A percentile compares a stretch with the other conserved stretches of the same genome.
These are phyloP conservation scores for Brienomyrus brachyistius DNA, from an alignment of 2,113 vertebrate genomes.

Conservation along the genomic window DNA sequence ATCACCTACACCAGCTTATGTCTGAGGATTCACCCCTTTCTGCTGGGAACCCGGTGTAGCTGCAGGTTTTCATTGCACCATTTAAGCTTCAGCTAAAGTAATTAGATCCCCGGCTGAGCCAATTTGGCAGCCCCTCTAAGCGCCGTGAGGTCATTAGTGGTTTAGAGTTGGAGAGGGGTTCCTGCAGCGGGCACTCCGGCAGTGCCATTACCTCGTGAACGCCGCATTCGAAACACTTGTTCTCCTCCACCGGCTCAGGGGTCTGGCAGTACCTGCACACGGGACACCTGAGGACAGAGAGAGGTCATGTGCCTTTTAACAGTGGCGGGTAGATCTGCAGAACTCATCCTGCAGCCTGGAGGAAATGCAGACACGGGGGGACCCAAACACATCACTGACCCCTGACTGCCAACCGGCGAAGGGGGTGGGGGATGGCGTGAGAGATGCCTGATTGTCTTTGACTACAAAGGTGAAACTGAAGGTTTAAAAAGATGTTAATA, in stretches of 20 bases:
- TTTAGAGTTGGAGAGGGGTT: not conserved
- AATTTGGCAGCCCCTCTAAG: not conserved
- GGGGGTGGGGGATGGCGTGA: not conserved
- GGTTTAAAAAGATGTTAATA: not conserved
- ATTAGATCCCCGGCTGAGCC: not conserved
- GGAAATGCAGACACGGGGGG: not conserved
- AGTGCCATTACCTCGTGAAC: constrained; percentile 83
- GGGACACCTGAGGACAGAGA: constrained; percentile 73
- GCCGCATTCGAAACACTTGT: constrained; percentile 97
- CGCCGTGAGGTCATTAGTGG: not conserved
- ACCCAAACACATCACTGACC: not conserved
- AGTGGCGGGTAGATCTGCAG: not conserved
- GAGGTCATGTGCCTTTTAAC: not conserved
- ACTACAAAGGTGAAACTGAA: not conserved
- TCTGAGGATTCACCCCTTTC: not conserved
- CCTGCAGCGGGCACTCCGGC: not conserved
- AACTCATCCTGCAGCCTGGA: not conserved
- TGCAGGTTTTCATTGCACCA: not conserved
- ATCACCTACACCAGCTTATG: not conserved
- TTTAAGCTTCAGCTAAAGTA: not conserved
- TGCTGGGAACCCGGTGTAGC: not conserved
- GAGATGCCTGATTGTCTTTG: not conserved
- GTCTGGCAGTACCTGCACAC: constrained; percentile 97
- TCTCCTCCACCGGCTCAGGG: constrained; percentile 92
- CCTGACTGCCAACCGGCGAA: not conserved